Evolutionary conservation across 2,797 vertebrate species (phyloP).

Genomic region (Myripristis murdjan): DNA sequence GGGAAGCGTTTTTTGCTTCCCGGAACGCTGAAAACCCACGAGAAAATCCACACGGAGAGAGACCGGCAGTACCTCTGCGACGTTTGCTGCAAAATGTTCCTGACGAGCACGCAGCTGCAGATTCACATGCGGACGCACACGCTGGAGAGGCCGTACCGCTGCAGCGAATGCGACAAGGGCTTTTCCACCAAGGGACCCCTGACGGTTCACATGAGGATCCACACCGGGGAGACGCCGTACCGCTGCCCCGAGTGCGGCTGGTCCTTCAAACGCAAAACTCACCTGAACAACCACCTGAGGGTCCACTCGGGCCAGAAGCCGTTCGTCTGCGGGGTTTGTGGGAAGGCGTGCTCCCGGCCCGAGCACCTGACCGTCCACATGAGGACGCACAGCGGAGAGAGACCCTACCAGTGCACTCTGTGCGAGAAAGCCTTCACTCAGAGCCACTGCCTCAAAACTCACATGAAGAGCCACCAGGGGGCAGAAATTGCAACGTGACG

Average conservation of each 20-base stretch:
- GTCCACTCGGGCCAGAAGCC: conserved; percentile 63
- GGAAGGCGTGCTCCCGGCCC: conserved; percentile 68
- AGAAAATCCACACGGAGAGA: conserved; percentile 67
- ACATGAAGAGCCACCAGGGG: conserved; percentile 65
- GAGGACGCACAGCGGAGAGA: conserved; percentile 74
- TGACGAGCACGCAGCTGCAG: conserved; percentile 60
- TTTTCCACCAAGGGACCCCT: conserved; percentile 52
- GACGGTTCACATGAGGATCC: conserved; percentile 61
- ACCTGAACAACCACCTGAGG: conserved; percentile 62
- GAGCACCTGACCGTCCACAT: conserved; percentile 68
- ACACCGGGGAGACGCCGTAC: conserved; percentile 72
- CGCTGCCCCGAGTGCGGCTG: conserved; percentile 65
- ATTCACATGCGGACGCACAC: conserved; percentile 69
- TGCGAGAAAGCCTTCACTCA: conserved; percentile 72
- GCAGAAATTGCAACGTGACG: background rate
- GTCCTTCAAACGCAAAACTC: conserved; percentile 65
- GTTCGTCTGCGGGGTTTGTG: conserved; percentile 61
- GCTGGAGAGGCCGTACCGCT: conserved; percentile 58
- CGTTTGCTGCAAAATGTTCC: conserved; percentile 77
- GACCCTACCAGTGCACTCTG: conserved; percentile 63
- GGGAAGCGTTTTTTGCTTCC: conserved; percentile 62
- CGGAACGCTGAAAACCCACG: conserved; percentile 59
- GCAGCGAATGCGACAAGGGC: conserved; percentile 54
- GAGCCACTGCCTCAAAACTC: conserved; percentile 73
- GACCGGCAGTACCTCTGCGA: conserved; percentile 67